A percentile compares a stretch with the other conserved stretches of the same genome.
Conservation (phyloP, 92 coral and sea anemone genomes). For the Siderastrea siderea region DNA sequence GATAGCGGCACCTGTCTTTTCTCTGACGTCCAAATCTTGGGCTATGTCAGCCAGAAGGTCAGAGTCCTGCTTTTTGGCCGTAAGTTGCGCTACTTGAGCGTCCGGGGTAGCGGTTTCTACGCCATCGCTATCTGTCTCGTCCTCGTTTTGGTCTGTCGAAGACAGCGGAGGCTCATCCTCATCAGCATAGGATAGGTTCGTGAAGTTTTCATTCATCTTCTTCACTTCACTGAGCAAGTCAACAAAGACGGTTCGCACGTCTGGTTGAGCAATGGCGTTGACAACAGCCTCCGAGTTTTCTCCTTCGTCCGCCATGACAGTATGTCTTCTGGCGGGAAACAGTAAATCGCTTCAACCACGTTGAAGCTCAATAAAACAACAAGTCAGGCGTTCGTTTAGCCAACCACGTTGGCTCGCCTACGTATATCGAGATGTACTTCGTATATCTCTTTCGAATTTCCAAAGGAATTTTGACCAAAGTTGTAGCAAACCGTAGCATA, state of each 20-base stretch:
- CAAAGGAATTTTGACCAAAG: not conserved
- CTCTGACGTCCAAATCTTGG: slow-evolving; percentile 14
- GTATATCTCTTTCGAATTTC: not conserved
- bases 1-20: slow-evolving; percentile 62
- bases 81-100: slow-evolving; percentile 11
- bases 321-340: slow-evolving; percentile 11
- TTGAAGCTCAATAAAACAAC: slow-evolving; percentile 9
- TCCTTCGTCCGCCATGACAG: not conserved
- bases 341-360: slow-evolving; percentile 3
- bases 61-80: slow-evolving; percentile 16
- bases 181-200: slow-evolving; percentile 11
- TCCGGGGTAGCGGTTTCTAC: slow-evolving; percentile 18
- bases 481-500: not conserved
- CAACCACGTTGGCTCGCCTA: not conserved
- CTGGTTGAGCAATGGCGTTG: slow-evolving; percentile 8
- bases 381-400: slow-evolving; percentile 10
- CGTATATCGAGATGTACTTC: not conserved
- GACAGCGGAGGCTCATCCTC: not conserved
- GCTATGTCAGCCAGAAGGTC: slow-evolving; percentile 21
- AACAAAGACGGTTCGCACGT: slow-evolving; percentile 1
- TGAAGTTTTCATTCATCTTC: slow-evolving; percentile 32
- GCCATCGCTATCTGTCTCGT: not conserved
- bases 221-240: slow-evolving; percentile 29
- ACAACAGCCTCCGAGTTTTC: slow-evolving; percentile 12
- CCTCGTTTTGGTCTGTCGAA: slow-evolving; percentile 17